Evolutionary conservation across 2,113 vertebrate genomes (phyloP).

Genomic region (Emydura subglobosa): DNA sequence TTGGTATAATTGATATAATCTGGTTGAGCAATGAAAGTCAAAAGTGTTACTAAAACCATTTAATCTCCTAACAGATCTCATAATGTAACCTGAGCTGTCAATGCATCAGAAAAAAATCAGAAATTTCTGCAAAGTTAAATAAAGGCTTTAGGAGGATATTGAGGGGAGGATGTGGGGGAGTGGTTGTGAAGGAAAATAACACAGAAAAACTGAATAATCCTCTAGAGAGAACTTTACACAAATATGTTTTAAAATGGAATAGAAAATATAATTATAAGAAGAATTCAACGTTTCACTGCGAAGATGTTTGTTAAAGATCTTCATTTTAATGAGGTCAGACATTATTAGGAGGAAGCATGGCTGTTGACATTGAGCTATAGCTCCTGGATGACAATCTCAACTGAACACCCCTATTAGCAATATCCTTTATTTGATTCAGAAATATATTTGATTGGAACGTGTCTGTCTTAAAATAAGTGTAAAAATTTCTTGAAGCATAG

Average conservation of each 20-base stretch:
- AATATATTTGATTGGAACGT: conserved; percentile 17
- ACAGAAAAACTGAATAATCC: neutral
- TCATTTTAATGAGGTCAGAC: neutral
- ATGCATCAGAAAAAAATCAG: neutral
- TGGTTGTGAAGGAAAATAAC: neutral
- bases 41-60: conserved; percentile 68
- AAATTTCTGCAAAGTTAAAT: conserved; percentile 7
- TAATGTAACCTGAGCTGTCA: conserved; percentile 48
- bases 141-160: neutral
- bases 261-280: conserved; percentile 3
- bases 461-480: neutral
- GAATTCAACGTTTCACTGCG: neutral
- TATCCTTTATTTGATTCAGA: conserved; percentile 22
- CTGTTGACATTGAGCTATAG: neutral
- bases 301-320: neutral
- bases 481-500: neutral
- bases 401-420: conserved; percentile 18
- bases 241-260: neutral
- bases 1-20: conserved; percentile 83
- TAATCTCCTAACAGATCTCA: conserved; percentile 42
- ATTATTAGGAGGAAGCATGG: conserved; percentile 9
- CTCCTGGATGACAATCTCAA: conserved; percentile 31
- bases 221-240: neutral
- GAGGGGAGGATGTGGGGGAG: neutral
- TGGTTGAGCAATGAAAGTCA: conserved; percentile 79